Conservation (phyloP, 2,888 invertebrate species). For the Meloe dianella region DNA sequence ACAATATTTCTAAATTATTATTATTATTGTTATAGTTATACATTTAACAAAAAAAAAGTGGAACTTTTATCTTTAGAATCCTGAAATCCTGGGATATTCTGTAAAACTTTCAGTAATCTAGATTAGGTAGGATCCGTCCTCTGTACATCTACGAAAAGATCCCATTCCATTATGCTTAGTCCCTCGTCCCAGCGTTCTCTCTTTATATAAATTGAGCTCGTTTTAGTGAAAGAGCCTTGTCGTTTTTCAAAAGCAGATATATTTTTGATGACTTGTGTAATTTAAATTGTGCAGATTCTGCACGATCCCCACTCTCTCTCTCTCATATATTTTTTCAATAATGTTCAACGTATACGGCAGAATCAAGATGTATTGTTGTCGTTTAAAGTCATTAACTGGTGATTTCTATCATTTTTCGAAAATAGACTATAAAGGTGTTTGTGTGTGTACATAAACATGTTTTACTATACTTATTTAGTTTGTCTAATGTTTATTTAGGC, state of each 20-base stretch:
- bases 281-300: conserved; percentile 37
- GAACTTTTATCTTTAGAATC: conserved; percentile 44
- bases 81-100: conserved; percentile 45
- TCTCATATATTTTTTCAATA: conserved; percentile 10
- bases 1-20: background rate
- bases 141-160: conserved; percentile 41
- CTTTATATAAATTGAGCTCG: conserved; percentile 53
- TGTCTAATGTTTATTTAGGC: conserved; percentile 32
- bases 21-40: background rate
- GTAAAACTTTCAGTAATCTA: conserved; percentile 54
- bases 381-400: background rate
- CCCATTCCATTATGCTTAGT: conserved; percentile 51
- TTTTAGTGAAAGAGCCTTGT: conserved; percentile 46
- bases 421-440: background rate
- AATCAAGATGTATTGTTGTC: background rate
- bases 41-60: background rate
- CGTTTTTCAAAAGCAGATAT: conserved; percentile 47
- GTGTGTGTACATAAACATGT: background rate
- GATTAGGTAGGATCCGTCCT: conserved; percentile 51
- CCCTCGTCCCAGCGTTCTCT: conserved; percentile 1
- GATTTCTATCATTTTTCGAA: background rate
- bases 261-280: conserved; percentile 45
- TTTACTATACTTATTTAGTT: background rate
- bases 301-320: conserved; percentile 28
- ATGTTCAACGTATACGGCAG: background rate